Base-by-base conservation (phyloP, 2,797 vertebrate genomes). In the Onychomys torridus region DNA sequence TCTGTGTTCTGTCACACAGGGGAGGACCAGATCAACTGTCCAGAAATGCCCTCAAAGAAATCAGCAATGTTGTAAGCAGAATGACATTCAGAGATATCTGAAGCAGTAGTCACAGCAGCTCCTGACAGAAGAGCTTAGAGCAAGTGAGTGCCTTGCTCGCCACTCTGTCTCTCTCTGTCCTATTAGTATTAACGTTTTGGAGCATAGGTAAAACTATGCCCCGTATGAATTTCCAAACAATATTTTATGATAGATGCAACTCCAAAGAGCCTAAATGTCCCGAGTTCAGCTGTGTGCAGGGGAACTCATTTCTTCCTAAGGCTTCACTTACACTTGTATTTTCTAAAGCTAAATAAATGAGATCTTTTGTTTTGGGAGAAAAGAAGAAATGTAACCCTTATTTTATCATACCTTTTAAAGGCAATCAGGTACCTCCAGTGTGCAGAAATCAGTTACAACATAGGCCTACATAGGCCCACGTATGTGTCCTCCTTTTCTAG, bases 321-420 rank as follows among this genome's bases (percentile, higher is more conserved):
- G 97, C 98, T 98, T 97, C 52, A 49, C 90, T 95, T 96, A 93
- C 92, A 98, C 65, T 21, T 94, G 94, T 97, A 84, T 96, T 98
- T 98, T 91, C 95, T 98, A 98, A 96, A 97, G 97, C 97, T 98
- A 98, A 97, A 91, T 98, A 98, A 93, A 90, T 88, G 91, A 98
- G 76, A 96, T 93, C 63, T 95, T 95, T 90, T 95, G 77, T 95
- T 93, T 96, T 95, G 88, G 98, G 81, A 95, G 94, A 96, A 93
- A 97, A 96, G 96, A 93, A 95, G 88, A 97, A 97, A 97, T 91
- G 82, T 96, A 97, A 98, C 94, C 89, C 76, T 98, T 96, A 91
- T 61, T 97, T 97, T 97, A 97, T 91, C 94, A 96, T 97, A 98
- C 97, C 94, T 98, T 98, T 97, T 98, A 98, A 98, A 98, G 98